phyloP scores from a whole-genome alignment of 2,113 vertebrate species.

The Gymnarchus niloticus region DNA sequence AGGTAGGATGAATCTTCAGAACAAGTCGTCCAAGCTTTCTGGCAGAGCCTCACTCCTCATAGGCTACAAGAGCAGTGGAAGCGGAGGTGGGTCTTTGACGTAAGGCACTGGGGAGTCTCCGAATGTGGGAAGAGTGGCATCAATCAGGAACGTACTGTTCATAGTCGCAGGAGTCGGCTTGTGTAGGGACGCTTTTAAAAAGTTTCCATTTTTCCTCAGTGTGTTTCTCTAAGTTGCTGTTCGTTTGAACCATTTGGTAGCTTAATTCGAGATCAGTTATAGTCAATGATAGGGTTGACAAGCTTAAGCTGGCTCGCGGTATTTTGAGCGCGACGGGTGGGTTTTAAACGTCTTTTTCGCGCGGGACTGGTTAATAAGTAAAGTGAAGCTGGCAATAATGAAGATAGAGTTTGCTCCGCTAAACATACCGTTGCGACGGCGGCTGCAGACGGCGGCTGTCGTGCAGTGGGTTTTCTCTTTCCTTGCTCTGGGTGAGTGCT shows the following conservation, averaged over 20 bases:
- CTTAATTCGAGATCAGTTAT: neutral
- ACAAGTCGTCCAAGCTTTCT: too few species aligned
- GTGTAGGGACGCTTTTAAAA: neutral
- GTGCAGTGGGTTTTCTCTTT: constrained; percentile 78
- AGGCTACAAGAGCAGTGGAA: neutral
- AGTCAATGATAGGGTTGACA: neutral
- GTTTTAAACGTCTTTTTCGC: neutral
- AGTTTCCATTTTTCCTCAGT: neutral
- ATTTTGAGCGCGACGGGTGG: neutral
- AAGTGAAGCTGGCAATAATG: constrained; percentile 43
- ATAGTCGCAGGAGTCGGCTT: neutral
- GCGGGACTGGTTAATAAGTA: neutral
- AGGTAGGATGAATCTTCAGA: too few species aligned
- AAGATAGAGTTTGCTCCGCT: constrained; percentile 72
- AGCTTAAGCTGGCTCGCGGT: neutral
- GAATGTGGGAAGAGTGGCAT: neutral
- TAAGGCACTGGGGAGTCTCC: neutral
- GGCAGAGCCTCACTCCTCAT: neutral
- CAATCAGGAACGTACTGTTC: neutral
- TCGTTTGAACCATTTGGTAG: neutral
- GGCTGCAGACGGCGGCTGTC: constrained; percentile 69
- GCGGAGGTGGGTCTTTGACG: constrained; percentile 18
- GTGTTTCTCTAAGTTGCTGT: neutral
- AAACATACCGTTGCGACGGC: constrained; percentile 60
- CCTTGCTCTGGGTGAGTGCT: constrained; percentile 41